Evolutionary conservation across 2,888 invertebrate species (phyloP).

Genomic region (Chaitophorus viminalis): DNA sequence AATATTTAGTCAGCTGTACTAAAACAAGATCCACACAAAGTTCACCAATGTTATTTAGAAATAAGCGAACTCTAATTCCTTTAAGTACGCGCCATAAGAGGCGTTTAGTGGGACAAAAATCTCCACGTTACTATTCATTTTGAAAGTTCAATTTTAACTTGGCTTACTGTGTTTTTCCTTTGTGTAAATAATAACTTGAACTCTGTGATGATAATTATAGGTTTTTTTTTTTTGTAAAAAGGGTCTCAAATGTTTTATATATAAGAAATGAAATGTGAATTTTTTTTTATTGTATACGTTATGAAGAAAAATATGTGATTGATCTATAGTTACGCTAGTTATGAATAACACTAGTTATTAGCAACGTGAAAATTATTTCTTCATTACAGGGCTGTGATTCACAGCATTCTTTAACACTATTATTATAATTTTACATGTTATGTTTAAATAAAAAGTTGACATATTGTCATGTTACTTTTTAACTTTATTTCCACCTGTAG

Average conservation of each 20-base stretch:
- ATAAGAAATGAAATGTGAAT: constrained; percentile 45
- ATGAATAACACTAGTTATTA: constrained; percentile 40
- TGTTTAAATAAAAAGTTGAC: neutral
- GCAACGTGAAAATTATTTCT: constrained; percentile 41
- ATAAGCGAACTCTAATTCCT: constrained; percentile 6
- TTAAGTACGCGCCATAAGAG: constrained; percentile 47
- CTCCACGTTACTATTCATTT: constrained; percentile 54
- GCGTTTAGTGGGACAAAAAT: constrained; percentile 48
- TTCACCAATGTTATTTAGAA: too few species aligned
- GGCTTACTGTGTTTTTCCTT: constrained; percentile 26
- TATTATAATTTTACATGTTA: neutral
- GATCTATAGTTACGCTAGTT: constrained; percentile 36
- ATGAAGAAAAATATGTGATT: constrained; percentile 31
- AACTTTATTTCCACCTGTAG: constrained; percentile 13
- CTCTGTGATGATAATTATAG: constrained; percentile 60
- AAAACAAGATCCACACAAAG: constrained; percentile 44
- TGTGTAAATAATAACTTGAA: constrained; percentile 42
- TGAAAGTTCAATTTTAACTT: constrained; percentile 43
- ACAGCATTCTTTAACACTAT: constrained; percentile 25
- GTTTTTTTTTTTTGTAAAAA: constrained; percentile 39
- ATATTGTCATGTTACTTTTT: neutral
- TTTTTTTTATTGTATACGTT: constrained; percentile 52
- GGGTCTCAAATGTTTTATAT: constrained; percentile 56
- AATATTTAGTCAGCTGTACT: constrained; percentile 46
- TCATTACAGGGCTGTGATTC: neutral